Conservation (phyloP, 2,113 vertebrate species). For the Hydrochoerus hydrochaeris region DNA sequence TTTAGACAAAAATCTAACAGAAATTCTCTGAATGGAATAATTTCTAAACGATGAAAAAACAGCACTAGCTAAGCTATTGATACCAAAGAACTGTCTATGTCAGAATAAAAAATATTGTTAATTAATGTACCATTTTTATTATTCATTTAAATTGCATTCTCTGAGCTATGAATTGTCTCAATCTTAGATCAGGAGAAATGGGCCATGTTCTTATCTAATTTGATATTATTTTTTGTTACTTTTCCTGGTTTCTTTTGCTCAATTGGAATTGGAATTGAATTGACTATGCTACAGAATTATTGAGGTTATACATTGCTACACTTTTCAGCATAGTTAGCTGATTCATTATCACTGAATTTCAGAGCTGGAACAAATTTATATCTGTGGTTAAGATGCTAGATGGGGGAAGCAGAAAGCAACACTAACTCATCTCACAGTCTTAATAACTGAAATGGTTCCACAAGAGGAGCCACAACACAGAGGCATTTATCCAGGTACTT, state of each 20-base stretch:
- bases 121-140: background rate
- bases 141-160: slow-evolving; percentile 11
- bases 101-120: background rate
- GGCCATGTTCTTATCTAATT: slow-evolving; percentile 27
- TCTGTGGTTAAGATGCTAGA: background rate
- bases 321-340: background rate
- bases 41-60: background rate
- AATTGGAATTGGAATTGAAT: slow-evolving; percentile 1
- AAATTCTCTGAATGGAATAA: background rate
- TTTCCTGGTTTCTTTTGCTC: background rate
- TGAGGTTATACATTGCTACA: background rate
- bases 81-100: background rate
- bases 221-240: slow-evolving; percentile 24
- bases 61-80: background rate
- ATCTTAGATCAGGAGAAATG: background rate
- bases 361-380: slow-evolving; percentile 25
- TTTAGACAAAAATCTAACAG: background rate
- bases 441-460: slow-evolving; percentile 3
- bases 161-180: background rate
- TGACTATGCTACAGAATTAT: background rate
- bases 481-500: background rate
- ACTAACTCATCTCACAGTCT: background rate
- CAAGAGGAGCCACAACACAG: background rate
- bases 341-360: background rate
- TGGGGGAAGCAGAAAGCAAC: background rate